phyloP scores from a whole-genome alignment of 2,888 invertebrate species.

The Xestia sexstrigata region DNA sequence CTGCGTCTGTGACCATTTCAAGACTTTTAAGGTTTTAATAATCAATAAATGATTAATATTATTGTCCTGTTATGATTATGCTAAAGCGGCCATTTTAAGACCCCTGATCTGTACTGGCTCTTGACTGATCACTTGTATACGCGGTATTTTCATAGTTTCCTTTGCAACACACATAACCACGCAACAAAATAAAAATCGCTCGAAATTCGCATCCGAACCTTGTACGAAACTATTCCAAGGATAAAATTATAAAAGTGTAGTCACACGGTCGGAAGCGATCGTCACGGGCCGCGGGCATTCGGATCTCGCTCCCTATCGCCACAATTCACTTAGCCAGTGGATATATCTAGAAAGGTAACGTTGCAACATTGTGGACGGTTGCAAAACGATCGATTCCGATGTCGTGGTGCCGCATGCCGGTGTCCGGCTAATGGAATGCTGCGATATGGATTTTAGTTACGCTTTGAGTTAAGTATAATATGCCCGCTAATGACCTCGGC shows the following conservation, averaged over 20 bases:
- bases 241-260: slow-evolving; percentile 24
- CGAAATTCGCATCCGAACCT: not conserved
- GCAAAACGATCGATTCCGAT: slow-evolving; percentile 58
- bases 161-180: not conserved
- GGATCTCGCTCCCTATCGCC: slow-evolving; percentile 61
- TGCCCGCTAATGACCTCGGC: not conserved
- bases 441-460: slow-evolving; percentile 23
- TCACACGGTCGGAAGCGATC: slow-evolving; percentile 56
- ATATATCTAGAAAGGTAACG: slow-evolving; percentile 64
- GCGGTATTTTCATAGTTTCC: not conserved
- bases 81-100: no score
- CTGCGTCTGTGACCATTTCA: no score
- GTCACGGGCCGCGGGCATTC: slow-evolving; percentile 62
- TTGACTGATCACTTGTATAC: not conserved
- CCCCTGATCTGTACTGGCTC: not conserved
- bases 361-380: slow-evolving; percentile 48
- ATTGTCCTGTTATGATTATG: no score
- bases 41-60: no score
- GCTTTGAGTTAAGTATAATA: not conserved
- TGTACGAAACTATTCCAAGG: slow-evolving; percentile 40
- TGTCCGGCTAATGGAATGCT: slow-evolving; percentile 49
- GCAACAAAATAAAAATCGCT: not conserved
- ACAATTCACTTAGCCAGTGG: slow-evolving; percentile 48
- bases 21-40: no score
- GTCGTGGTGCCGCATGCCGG: slow-evolving; percentile 48